Conservation (phyloP, 1,140 invertebrate species). For the Colletes latitarsis region DNA sequence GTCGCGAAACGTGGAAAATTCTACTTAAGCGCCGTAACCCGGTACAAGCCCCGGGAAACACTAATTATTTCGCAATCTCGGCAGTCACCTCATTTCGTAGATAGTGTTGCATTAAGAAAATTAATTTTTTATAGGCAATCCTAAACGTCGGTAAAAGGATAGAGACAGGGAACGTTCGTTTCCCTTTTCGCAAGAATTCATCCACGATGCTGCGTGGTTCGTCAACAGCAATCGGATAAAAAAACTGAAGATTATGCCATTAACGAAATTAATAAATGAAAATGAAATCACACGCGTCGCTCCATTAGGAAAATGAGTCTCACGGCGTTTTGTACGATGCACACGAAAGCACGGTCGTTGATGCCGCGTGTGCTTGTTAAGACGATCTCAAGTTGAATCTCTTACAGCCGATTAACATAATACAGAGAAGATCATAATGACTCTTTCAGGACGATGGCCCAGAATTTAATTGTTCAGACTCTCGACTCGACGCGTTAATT, state of each 20-base stretch:
- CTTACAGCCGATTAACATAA: not conserved
- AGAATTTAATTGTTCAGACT: no score
- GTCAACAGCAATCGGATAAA: constrained; percentile 55
- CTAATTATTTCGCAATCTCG: constrained; percentile 65
- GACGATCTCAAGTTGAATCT: not conserved
- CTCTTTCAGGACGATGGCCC: no score
- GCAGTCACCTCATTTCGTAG: constrained; percentile 60
- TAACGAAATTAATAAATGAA: constrained; percentile 64
- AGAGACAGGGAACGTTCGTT: not conserved
- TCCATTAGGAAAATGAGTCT: constrained; percentile 60
- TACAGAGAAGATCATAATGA: not conserved
- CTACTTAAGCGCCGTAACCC: constrained; percentile 21
- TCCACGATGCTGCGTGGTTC: constrained; percentile 25
- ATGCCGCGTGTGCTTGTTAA: not conserved
- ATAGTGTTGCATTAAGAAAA: constrained; percentile 67
- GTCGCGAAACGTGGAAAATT: not conserved
- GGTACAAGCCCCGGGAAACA: constrained; percentile 40
- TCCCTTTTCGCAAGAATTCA: constrained; percentile 42
- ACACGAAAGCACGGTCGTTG: not conserved
- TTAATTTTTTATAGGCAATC: constrained; percentile 56
- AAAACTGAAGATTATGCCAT: constrained; percentile 61
- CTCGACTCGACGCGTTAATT: no score
- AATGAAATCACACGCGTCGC: constrained; percentile 50
- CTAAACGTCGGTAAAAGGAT: not conserved
- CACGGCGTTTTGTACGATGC: not conserved